Base-by-base conservation (phyloP, 1,140 invertebrate genomes). In the Papilio aristodemus region DNA sequence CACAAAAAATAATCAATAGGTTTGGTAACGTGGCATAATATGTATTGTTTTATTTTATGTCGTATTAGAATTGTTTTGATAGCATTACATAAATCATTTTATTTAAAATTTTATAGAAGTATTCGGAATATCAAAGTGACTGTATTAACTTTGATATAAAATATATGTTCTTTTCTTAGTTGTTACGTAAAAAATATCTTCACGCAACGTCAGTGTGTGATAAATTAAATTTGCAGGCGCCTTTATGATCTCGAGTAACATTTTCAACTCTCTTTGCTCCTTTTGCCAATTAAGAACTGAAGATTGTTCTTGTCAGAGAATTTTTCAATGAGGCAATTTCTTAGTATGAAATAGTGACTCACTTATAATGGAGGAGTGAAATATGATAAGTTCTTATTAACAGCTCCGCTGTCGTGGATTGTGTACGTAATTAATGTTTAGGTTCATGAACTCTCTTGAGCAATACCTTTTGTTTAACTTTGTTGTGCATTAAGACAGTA, bases 281-380 rank as follows among this genome's bases (percentile, higher is more conserved):
- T 78, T 81, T 83, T 81, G 74, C 77, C 78, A 81, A 86, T 84
- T 76, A 81, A 86, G 77, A 80, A 79, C 76, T 79, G 78, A 76
- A 76, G 78, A 81, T 80, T 83, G 78, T 77, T 84, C 78, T 75
- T 73, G 70, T 68, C 66, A 67, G 76, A 57, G 70, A 62, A 78
- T 80, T 77, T 79, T 81, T 78, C 79, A 83, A 77, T 73, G 75
- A 71, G 68, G 66, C 77, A 78, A 78, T 78, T 74, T 75, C 62
- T 72, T 62, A 60, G 41, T 58, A 63, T 66, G 63, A 66, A 68
- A 70, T 71, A 71, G 39, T 57, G 73, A 73, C 43, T 69, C 41
- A 68, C 57, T 66, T 72, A 72, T 69, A 38, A 66, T 50, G 63
- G 63, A 66, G 22, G 37, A 39, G 39, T 66, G 63, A 66, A 66